Evolutionary conservation across 2,797 vertebrate species (phyloP).

Genomic region (Urocyon cinereoargenteus): DNA sequence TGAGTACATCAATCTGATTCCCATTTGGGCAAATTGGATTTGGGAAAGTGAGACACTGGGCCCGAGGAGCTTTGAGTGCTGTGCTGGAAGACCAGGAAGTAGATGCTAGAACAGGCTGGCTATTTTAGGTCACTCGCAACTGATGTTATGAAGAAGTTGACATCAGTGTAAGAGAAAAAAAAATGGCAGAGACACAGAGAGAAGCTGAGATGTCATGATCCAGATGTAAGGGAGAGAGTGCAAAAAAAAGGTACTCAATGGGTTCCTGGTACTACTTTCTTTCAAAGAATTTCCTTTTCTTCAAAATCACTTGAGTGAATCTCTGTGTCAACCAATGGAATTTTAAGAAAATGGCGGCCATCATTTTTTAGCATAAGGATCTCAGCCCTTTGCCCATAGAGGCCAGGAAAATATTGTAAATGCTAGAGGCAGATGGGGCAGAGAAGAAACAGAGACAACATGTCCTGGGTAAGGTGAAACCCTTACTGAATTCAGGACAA

Average conservation of each 20-base stretch:
- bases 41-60: neutral
- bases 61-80: neutral
- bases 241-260: neutral
- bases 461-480: neutral
- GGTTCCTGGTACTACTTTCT: too few relatives aligned
- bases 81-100: neutral
- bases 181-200: neutral
- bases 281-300: neutral
- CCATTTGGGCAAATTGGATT: neutral
- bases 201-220: neutral
- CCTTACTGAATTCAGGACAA: neutral
- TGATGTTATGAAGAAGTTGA: rapidly evolving
- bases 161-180: neutral
- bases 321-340: neutral
- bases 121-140: neutral
- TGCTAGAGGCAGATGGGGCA: neutral
- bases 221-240: neutral
- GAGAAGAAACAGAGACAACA: neutral
- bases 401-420: neutral
- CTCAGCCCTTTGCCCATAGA: too few relatives aligned
- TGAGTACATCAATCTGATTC: neutral
- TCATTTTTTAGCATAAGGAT: neutral
- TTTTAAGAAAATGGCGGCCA: neutral
- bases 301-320: neutral
- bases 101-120: neutral